Evolutionary conservation across 2,797 vertebrate genomes (phyloP).

Genomic region (Alca torda): DNA sequence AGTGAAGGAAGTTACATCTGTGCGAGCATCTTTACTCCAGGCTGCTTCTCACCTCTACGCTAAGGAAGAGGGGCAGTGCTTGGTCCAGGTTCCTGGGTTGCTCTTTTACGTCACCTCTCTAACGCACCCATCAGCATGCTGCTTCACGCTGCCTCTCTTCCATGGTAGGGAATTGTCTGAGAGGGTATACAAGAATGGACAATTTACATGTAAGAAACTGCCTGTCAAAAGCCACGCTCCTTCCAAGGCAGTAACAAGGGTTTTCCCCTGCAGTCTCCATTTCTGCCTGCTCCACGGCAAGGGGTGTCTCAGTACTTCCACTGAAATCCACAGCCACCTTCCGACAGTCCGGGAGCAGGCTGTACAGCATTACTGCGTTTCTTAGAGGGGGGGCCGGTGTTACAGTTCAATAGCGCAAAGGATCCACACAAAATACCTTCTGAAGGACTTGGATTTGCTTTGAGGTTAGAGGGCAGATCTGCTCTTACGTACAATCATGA

Average conservation of each 20-base stretch:
- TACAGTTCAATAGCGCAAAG: not conserved
- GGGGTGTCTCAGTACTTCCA: not conserved
- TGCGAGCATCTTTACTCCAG: not conserved
- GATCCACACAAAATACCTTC: not conserved
- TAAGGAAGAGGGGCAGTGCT: not conserved
- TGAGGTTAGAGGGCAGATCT: not conserved
- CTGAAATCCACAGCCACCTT: not conserved
- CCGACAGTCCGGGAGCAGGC: not conserved
- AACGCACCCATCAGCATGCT: not conserved
- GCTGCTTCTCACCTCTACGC: not conserved
- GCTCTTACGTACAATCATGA: not conserved
- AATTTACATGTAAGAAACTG: not conserved
- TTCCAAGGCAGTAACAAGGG: not conserved
- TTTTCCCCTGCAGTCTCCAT: not conserved
- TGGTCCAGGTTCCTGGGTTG: not conserved
- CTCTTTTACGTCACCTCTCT: not conserved
- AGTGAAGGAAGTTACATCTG: rapidly evolving
- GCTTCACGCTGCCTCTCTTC: not conserved
- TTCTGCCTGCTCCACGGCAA: not conserved
- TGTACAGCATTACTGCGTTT: rapidly evolving
- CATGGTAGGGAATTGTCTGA: not conserved
- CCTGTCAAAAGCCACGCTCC: not conserved
- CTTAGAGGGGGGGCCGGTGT: rapidly evolving
- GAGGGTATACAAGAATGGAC: rapidly evolving
- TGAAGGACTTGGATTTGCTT: not conserved